Base-by-base conservation (phyloP, 2,888 invertebrate genomes). In the Drosophila siamana region DNA sequence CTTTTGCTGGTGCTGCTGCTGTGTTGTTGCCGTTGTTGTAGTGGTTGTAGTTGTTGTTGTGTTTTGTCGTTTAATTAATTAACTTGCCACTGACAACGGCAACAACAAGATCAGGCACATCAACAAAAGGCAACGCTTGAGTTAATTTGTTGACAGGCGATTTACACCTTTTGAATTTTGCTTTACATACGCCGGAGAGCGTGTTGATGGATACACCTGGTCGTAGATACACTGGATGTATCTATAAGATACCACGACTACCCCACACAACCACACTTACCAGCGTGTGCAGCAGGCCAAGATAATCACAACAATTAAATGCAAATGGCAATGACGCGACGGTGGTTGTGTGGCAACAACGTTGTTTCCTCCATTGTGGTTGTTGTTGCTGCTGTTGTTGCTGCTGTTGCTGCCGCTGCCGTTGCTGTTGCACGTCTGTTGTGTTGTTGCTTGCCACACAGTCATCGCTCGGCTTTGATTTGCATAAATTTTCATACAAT, bases 231-330 rank as follows among this genome's bases (percentile, higher is more conserved):
- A 46, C 26, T 16, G 38, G 22, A 28, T 54, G 69, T 77, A 66
- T 67, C 73, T 60, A 28, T 41, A 62, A 67, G 66, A 61, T 56
- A 74, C 74, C 40, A 40, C 60, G 33, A 13, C 26, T 26, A 6
- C 24, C 8, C n/a, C n/a, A n/a, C n/a, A 15, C 19, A 13, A 22
- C 52, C 90, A 15, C 52, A 90, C 90, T 90, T 84, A 90, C 90
- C 90, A 84, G 57, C 80, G 84, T 80, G 87, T 89, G 86, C 88
- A 90, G 78, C 90, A 90, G 85, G 90, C 90, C 86, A 90, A 90
- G 82, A 90, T 89, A 90, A 90, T 90, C 86, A 90, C 89, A 88
- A 90, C 84, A 90, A 90, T 90, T 89, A 90, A 89, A 89, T 90
- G 90, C 86, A 90, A 90, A 89, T 90, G 85, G 80, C 76, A 86